These are phyloP conservation scores for Benthosema pterotum DNA, from an alignment of 2,797 vertebrate species.

Conservation along the genomic window DNA sequence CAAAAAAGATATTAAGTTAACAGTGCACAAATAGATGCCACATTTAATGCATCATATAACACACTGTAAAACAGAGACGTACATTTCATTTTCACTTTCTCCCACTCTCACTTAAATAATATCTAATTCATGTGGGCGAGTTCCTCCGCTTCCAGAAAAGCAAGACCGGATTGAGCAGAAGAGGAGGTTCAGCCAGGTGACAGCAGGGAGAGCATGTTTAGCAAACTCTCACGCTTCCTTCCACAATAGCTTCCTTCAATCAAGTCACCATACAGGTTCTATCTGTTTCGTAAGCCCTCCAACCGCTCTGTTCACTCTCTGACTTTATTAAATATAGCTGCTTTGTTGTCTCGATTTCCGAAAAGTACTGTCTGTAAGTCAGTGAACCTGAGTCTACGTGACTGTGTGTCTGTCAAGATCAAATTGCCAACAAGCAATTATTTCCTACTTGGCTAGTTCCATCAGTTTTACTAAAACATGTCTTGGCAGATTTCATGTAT, in stretches of 20 bases:
- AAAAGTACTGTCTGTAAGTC: conserved; percentile 24
- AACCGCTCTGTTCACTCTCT: conserved; percentile 8
- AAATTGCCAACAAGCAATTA: not conserved
- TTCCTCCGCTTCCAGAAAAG: conserved; percentile 37
- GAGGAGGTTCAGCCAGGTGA: conserved; percentile 49
- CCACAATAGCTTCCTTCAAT: conserved; percentile 59
- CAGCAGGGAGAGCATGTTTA: conserved; percentile 65
- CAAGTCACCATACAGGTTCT: conserved; percentile 36
- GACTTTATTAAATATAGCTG: conserved; percentile 14
- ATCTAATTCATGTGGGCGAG: conserved; percentile 21
- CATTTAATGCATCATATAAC: no score
- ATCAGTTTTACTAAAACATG: no score
- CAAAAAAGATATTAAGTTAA: no score
- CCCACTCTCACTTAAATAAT: conserved; percentile 17
- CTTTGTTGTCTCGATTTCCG: conserved; percentile 27
- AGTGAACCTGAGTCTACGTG: not conserved
- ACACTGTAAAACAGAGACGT: no score
- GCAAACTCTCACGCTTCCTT: conserved; percentile 49
- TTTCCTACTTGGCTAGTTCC: not conserved
- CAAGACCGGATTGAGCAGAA: conserved; percentile 58
- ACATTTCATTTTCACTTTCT: no score
- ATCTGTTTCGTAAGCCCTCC: not conserved
- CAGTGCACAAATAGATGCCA: no score
- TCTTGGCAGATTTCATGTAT: no score
- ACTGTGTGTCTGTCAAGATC: not conserved